Base-by-base conservation (phyloP, 1,140 invertebrate genomes). In the Drosophila eugracilis region DNA sequence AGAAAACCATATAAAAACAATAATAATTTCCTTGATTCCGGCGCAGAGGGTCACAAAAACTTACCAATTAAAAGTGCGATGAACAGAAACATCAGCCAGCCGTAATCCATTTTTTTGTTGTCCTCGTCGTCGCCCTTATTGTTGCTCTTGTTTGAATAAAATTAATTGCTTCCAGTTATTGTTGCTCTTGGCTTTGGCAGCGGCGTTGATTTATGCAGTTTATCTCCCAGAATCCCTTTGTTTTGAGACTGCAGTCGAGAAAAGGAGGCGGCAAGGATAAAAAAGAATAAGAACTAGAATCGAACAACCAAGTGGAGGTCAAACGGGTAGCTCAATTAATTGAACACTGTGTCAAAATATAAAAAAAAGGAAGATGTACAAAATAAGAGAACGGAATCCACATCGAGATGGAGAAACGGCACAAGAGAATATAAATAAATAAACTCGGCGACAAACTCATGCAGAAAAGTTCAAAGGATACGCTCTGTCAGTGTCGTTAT, bases 401-500 rank as follows among this genome's bases (percentile, higher is more conserved):
- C 49, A 57, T 32, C 32, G 32, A 57, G 42, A 58, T 34, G 44
- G 30, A 24, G 39, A 37, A 59, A 37, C 19, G 21, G 26, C 22
- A 48, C 34, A 49, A 54, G 49, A 28, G 34, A 67, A 73, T 74
- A 53, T 59, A 49, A 74, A 63, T 63, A 62, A 77, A 78, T 78
- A 70, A 81, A 78, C 63, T 71, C 60, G 69, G 60, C 76, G 85
- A 86, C 74, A 81, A 86, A 75, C 72, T 73, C 80, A 86, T 86
- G 81, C 80, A 80, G 77, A 81, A 70, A 81, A 86, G 78, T 88
- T 88, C 77, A 86, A 86, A 86, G 80, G 80, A 85, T 85, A 85
- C 66, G 74, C 70, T 67, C 59, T 65, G 67, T 22, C 66, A 76
- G 59, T 81, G 78, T 83, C 78, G 78, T 78, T 88, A 86, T 86